Percentiles rank a stretch among this genome's conserved stretches.
These are phyloP conservation scores for Grammomys surdaster DNA, from an alignment of 2,113 vertebrate genomes.

Conservation along the genomic window DNA sequence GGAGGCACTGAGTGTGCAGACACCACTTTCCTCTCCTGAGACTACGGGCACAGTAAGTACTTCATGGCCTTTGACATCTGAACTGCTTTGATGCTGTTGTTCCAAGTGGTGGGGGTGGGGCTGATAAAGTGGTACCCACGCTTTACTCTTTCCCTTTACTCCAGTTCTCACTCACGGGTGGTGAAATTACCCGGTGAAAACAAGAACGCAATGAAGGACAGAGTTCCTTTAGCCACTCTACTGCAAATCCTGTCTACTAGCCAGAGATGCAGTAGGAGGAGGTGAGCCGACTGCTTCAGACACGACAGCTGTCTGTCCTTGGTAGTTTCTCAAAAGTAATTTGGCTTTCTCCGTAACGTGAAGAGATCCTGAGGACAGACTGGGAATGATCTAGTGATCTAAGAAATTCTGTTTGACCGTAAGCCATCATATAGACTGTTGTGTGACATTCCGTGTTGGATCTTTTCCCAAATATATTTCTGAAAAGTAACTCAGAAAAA, in stretches of 20 bases:
- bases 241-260: neutral
- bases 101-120: neutral
- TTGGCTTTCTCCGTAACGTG: slow-evolving; percentile 1
- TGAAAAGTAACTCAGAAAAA: slow-evolving; percentile 54
- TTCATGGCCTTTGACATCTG: neutral
- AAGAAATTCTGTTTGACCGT: neutral
- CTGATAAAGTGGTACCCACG: neutral
- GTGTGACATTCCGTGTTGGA: neutral
- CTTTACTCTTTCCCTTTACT: neutral
- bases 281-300: neutral
- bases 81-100: neutral
- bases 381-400: neutral
- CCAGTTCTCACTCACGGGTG: neutral
- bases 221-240: neutral
- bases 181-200: neutral
- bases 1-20: neutral
- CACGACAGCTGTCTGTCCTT: neutral
- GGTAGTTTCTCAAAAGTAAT: slow-evolving; percentile 5
- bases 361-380: neutral
- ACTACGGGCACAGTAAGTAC: neutral
- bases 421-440: neutral
- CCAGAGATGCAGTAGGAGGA: neutral
- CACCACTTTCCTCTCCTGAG: neutral
- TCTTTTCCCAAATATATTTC: slow-evolving; percentile 13
- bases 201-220: neutral